These are phyloP conservation scores for Microchirus variegatus DNA, from an alignment of 2,797 vertebrate genomes.

Conservation along the genomic window DNA sequence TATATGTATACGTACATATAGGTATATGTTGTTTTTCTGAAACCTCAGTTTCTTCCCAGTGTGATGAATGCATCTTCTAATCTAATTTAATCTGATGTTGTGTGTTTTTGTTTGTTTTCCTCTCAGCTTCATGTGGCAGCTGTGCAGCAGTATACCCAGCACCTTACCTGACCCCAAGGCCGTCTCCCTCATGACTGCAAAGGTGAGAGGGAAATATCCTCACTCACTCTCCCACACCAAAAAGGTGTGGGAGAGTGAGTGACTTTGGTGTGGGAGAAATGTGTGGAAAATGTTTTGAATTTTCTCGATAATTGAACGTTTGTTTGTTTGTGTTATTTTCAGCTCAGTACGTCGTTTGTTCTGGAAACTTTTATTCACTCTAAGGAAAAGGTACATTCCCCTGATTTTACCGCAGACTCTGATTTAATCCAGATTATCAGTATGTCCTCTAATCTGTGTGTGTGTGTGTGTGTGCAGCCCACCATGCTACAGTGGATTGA, in stretches of 20 bases:
- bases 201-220: conserved; percentile 84
- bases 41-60: too few relatives aligned
- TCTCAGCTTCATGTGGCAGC: conserved; percentile 98
- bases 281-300: too few relatives aligned
- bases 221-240: too few relatives aligned
- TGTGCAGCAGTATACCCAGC: conserved; percentile 98
- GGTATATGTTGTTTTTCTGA: too few relatives aligned
- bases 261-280: too few relatives aligned
- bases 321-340: conserved; percentile 33
- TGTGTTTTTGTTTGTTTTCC: too few relatives aligned
- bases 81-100: too few relatives aligned
- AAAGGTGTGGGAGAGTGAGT: too few relatives aligned
- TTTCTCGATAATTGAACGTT: too few relatives aligned
- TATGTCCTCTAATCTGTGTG: neutral
- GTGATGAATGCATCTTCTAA: too few relatives aligned
- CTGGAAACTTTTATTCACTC: conserved; percentile 99
- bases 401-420: neutral
- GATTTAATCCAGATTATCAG: too few relatives aligned
- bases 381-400: conserved; percentile 92
- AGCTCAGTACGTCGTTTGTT: conserved; percentile 98
- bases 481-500: conserved; percentile 99
- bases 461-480: conserved; percentile 78
- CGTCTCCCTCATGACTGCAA: conserved; percentile 97
- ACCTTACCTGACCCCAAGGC: conserved; percentile 97
- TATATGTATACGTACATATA: too few relatives aligned